Conservation (phyloP, 2,113 vertebrate species). For the Sorex fumeus region DNA sequence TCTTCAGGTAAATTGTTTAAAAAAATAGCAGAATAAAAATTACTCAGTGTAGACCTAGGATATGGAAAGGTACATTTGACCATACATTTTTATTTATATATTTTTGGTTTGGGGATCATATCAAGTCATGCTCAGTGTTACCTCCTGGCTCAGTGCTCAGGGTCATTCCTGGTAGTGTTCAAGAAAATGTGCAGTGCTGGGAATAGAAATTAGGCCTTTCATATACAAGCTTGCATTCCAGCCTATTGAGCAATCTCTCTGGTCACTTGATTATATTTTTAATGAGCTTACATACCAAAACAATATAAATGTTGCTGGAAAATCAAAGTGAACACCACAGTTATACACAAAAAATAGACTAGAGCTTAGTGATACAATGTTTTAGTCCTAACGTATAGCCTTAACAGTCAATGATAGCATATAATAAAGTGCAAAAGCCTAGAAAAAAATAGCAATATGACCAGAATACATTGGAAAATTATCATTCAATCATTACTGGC, state of each 20-base stretch:
- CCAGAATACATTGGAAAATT: conserved; percentile 45
- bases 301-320: background rate
- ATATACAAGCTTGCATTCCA: no score
- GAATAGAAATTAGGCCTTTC: no score
- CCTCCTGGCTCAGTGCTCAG: no score
- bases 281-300: background rate
- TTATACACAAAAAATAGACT: conserved; percentile 33
- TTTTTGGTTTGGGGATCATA: no score
- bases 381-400: background rate
- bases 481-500: conserved; percentile 37
- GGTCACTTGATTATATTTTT: no score
- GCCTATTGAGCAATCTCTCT: no score
- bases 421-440: no score
- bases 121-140: no score
- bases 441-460: conserved; percentile 53
- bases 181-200: no score
- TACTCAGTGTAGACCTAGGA: conserved; percentile 18
- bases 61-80: background rate
- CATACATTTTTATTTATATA: background rate
- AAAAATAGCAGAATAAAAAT: background rate
- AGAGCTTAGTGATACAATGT: conserved; percentile 37
- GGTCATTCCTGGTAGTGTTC: no score
- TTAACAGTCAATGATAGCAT: background rate
- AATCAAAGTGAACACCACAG: background rate
- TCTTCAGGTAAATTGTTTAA: no score